A percentile compares a stretch with the other conserved stretches of the same genome.
Evolutionary conservation across 2,888 invertebrate species (phyloP).

Genomic region (Tetheella fluctuosa): DNA sequence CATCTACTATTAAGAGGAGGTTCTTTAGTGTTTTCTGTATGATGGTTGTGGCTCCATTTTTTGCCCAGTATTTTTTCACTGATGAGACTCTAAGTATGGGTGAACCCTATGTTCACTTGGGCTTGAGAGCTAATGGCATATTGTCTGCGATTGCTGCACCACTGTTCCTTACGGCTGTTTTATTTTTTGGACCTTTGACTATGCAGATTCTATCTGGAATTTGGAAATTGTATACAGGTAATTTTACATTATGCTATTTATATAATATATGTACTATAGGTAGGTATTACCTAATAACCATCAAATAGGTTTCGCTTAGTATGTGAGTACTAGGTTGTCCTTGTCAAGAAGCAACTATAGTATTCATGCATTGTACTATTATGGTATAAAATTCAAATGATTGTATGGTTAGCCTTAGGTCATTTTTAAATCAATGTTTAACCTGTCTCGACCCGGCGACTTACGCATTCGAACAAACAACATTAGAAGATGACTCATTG

Average conservation of each 20-base stretch:
- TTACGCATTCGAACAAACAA: too few species aligned
- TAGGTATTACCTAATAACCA: background rate
- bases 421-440: too few species aligned
- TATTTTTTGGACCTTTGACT: constrained; percentile 93
- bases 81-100: constrained; percentile 85
- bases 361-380: too few species aligned
- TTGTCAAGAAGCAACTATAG: too few species aligned
- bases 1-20: constrained; percentile 92
- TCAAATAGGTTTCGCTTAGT: background rate
- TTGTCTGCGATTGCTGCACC: constrained; percentile 89
- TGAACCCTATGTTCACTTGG: constrained; percentile 88
- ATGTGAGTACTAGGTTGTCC: too few species aligned
- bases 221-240: constrained; percentile 88
- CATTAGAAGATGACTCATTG: too few species aligned
- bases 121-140: constrained; percentile 89
- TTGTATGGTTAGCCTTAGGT: too few species aligned
- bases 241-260: constrained; percentile 11
- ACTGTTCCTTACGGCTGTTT: constrained; percentile 89
- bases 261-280: background rate
- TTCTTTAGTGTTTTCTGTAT: constrained; percentile 94
- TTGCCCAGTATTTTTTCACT: constrained; percentile 89
- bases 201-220: constrained; percentile 88
- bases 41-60: constrained; percentile 91
- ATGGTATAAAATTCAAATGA: too few species aligned
- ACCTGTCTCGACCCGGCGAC: too few species aligned